Evolutionary conservation across 2,888 invertebrate species (phyloP).

Genomic region (Acronicta alni): DNA sequence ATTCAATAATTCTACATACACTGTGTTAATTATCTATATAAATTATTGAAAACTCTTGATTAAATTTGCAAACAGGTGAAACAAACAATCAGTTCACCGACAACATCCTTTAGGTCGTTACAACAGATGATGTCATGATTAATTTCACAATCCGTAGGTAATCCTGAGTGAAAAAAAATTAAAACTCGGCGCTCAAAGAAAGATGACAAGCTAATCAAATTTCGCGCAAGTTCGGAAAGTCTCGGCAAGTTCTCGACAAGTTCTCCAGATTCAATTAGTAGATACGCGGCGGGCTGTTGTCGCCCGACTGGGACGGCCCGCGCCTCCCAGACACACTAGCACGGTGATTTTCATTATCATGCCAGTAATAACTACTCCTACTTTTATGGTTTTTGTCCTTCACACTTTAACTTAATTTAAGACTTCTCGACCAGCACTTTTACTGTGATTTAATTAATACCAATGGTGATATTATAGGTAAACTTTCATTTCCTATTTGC

Average conservation of each 20-base stretch:
- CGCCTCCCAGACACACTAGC: conserved; percentile 49
- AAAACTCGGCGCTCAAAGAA: conserved; percentile 75
- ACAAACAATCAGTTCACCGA: neutral
- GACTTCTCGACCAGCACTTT: conserved; percentile 1
- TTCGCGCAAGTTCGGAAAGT: conserved; percentile 80
- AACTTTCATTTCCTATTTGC: too few species aligned
- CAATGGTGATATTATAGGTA: neutral
- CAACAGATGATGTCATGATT: conserved; percentile 61
- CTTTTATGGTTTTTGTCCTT: conserved; percentile 53
- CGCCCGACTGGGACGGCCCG: conserved; percentile 30
- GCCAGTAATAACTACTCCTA: conserved; percentile 58
- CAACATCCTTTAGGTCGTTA: conserved; percentile 52
- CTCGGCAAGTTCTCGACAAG: conserved; percentile 77
- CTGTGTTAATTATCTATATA: too few species aligned
- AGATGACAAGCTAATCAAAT: conserved; percentile 85
- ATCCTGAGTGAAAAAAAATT: conserved; percentile 72
- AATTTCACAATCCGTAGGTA: conserved; percentile 63
- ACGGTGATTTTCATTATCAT: conserved; percentile 65
- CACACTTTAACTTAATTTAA: conserved; percentile 35
- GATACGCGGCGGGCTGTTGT: conserved; percentile 70
- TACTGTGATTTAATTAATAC: conserved; percentile 25
- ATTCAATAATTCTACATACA: too few species aligned
- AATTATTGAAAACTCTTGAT: too few species aligned
- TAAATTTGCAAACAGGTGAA: neutral
- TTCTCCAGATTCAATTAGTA: conserved; percentile 85